Base-by-base conservation (phyloP, 2,797 vertebrate species). In the Falco novaeseelandiae region DNA sequence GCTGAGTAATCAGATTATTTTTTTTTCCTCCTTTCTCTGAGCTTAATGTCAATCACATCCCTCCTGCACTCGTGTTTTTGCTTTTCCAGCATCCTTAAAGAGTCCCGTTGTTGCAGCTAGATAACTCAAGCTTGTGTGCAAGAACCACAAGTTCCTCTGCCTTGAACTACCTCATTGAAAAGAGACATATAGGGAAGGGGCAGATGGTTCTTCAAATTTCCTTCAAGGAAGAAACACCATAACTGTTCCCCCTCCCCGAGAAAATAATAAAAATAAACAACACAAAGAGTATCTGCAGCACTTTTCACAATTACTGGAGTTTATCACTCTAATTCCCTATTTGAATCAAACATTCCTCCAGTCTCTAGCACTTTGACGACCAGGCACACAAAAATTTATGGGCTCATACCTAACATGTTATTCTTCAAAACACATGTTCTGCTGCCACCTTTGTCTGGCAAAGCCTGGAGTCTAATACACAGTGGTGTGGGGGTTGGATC, bases 401-500 rank as follows among this genome's bases (percentile, higher is more conserved):
- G 21, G 7, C 21, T 86, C 1, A 32, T 46, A 46, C 3, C 5
- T 61, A 49, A 34, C 2, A 30, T 0, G 1, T 20, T 87, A 20
- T 29, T 70, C 63, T 80, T 88, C 52, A 74, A 77, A 83, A 80
- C 9, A 51, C 17, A 2, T 14, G 3, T 78, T 89, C 30, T 83
- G 9, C 13, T 80, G 40, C 52, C 30, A 55, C 4, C 5, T 52
- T 71, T 44, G 18, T 34, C 15, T 7, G 55, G 38, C 7, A 77
- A 83, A 78, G 22, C 3, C 38, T 27, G 12, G 44, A 7, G 3
- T 62, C 30, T 55, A n/a, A 30, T 3, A 58, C 5, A 17, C 29
- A 36, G 30, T 0, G 1, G 9, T 1, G 2, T 19, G 22, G 26
- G 14, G 3, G 19, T 67, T 40, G 36, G 18, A 34, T 8, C 3